A percentile compares a stretch with the other conserved stretches of the same genome.
These are phyloP conservation scores for Heterohyrax brucei DNA, from an alignment of 2,797 vertebrate species.

Conservation along the genomic window DNA sequence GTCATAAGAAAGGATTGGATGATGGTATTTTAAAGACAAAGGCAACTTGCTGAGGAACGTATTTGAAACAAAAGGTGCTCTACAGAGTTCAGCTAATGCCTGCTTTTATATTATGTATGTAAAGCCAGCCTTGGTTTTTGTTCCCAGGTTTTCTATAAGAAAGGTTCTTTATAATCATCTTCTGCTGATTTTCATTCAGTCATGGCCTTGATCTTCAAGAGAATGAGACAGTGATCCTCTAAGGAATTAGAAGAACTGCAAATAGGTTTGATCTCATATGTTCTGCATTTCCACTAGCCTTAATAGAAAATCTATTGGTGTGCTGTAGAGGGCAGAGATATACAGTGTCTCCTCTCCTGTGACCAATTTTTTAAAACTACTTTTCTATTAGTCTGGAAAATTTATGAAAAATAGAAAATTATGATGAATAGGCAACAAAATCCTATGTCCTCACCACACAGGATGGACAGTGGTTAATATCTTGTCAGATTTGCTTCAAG, in stretches of 20 bases:
- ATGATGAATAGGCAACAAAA: background rate
- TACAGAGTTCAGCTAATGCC: background rate
- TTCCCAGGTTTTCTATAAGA: background rate
- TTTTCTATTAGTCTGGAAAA: constrained; percentile 32
- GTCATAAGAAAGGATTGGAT: background rate
- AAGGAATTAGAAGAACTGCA: constrained; percentile 34
- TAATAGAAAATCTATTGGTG: background rate
- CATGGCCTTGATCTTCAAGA: constrained; percentile 60
- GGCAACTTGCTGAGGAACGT: background rate
- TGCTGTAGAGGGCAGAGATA: background rate
- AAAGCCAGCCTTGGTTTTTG: background rate
- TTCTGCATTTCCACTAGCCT: background rate
- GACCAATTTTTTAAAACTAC: background rate
- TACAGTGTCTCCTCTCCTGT: background rate
- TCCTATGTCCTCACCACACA: background rate
- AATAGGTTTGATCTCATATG: background rate
- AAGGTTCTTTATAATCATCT: background rate
- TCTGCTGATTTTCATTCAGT: constrained; percentile 56
- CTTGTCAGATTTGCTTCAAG: background rate
- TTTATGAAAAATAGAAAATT: background rate
- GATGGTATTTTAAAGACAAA: background rate
- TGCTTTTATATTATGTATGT: background rate
- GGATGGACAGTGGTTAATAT: background rate
- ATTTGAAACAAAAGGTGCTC: background rate
- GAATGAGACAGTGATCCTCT: constrained; percentile 45